A percentile compares a stretch with the other conserved stretches of the same genome.
phyloP scores from a whole-genome alignment of 2,888 invertebrate species.

The Brachypalpus laphriformis region DNA sequence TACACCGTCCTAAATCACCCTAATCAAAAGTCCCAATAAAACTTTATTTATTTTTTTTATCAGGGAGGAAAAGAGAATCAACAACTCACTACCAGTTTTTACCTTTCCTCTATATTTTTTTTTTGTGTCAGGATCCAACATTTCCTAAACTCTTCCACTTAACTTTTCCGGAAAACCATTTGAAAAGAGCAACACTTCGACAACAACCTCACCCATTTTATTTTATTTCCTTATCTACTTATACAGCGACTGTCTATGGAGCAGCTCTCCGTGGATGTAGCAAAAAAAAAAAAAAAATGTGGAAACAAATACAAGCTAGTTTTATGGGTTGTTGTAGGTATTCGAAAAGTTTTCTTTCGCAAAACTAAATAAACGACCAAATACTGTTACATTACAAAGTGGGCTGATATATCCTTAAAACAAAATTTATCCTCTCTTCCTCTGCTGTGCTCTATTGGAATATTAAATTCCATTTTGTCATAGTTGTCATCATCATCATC shows the following conservation, averaged over 20 bases:
- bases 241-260: neutral
- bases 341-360: conserved; percentile 37
- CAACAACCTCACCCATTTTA: conserved; percentile 60
- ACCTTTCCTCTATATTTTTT: neutral
- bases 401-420: conserved; percentile 12
- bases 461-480: conserved; percentile 71
- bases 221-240: conserved; percentile 37
- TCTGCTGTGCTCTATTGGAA: conserved; percentile 38
- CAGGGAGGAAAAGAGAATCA: conserved; percentile 5
- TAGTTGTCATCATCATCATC: conserved; percentile 41
- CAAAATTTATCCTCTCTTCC: conserved; percentile 28
- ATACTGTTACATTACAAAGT: conserved; percentile 52
- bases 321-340: conserved; percentile 39
- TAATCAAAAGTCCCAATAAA: conserved; percentile 59
- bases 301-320: conserved; percentile 55
- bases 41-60: conserved; percentile 16
- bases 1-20: conserved; percentile 38
- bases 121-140: conserved; percentile 38
- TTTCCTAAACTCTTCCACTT: conserved; percentile 73
- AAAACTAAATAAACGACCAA: conserved; percentile 67
- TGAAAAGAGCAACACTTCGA: conserved; percentile 68
- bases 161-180: conserved; percentile 69
- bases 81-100: conserved; percentile 18
- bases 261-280: neutral
- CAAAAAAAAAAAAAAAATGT: neutral